Conservation (phyloP, 2,888 invertebrate genomes). For the Leistus spinibarbis region DNA sequence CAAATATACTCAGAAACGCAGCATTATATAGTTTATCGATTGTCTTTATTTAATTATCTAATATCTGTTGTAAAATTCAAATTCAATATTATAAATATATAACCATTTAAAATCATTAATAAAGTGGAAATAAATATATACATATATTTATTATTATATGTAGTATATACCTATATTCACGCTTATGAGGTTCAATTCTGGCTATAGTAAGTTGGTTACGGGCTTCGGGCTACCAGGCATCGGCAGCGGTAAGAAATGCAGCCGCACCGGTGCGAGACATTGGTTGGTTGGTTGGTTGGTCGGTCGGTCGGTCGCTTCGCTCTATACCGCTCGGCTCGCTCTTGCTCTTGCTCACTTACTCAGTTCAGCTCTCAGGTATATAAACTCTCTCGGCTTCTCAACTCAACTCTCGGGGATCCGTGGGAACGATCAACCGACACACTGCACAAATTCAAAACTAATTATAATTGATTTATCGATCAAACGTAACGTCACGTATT, state of each 20-base stretch:
- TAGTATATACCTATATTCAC: too few species aligned
- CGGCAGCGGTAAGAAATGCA: background rate
- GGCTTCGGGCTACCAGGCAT: background rate
- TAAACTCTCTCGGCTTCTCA: too few species aligned
- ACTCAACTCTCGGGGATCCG: slow-evolving; percentile 49
- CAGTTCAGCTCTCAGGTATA: slow-evolving; percentile 34
- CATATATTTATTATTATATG: too few species aligned
- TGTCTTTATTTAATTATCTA: too few species aligned
- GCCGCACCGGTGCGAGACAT: slow-evolving; percentile 18
- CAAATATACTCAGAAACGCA: too few species aligned
- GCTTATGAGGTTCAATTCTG: too few species aligned
- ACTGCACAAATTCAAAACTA: slow-evolving; percentile 55
- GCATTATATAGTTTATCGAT: too few species aligned
- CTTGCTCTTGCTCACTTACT: slow-evolving; percentile 3
- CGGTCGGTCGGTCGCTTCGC: background rate
- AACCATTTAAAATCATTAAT: too few species aligned
- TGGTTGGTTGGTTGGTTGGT: too few species aligned
- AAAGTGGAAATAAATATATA: too few species aligned
- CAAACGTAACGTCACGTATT: slow-evolving; percentile 47
- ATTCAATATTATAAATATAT: too few species aligned
- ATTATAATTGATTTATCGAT: slow-evolving; percentile 57
- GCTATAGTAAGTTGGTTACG: background rate
- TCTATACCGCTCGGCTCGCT: slow-evolving; percentile 19
- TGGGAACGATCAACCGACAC: slow-evolving; percentile 50
- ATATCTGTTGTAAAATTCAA: too few species aligned